Base-by-base conservation (phyloP, 2,797 vertebrate species). In the Cynopterus sphinx region DNA sequence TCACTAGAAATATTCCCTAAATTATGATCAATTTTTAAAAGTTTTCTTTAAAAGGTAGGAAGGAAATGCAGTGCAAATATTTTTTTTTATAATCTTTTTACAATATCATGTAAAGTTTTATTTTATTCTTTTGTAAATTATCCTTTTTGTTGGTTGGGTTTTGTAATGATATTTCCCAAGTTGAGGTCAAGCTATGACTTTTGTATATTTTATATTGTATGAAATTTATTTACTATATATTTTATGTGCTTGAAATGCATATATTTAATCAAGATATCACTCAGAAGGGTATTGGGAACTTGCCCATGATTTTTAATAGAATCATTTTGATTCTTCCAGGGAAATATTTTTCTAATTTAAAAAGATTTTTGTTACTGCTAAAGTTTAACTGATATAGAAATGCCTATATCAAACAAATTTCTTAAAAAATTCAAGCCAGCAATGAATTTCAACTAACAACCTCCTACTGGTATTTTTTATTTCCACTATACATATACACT, bases 281-380 rank as follows among this genome's bases (percentile, higher is more conserved):
- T 79, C 65, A 94, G 65, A 93, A 95, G 49, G 77, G 33, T 28
- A 87, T 22, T 74, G 46, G 33, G 43, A 92, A 81, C 51, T 43
- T 88, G 77, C 36, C 65, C 57, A 95, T 96, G 93, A 94, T 94
- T 96, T 92, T 95, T 93, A 93, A 93, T 89, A 87, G 63, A 79
- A 93, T 78, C 57, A 71, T 90, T 97, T 95, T 96, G 74, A 83
- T 87, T 90, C 78, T 87, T 84, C n/a, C 24, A 95, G 59, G 83
- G 46, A 95, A 95, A 90, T 81, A 39, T 63, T 79, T 95, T 96
- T 89, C 55, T 67, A 96, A 49, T 96, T 96, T 96, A 93, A 93
- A 78, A 90, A 93, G 70, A 85, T 2, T 88, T 74, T 93, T 75
- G 22, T 63, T 88, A 93, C 53, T 71, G 49, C 31, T 96, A 88